These are phyloP conservation scores for Myotis myotis DNA, from an alignment of 2,797 vertebrate species.

Conservation along the genomic window DNA sequence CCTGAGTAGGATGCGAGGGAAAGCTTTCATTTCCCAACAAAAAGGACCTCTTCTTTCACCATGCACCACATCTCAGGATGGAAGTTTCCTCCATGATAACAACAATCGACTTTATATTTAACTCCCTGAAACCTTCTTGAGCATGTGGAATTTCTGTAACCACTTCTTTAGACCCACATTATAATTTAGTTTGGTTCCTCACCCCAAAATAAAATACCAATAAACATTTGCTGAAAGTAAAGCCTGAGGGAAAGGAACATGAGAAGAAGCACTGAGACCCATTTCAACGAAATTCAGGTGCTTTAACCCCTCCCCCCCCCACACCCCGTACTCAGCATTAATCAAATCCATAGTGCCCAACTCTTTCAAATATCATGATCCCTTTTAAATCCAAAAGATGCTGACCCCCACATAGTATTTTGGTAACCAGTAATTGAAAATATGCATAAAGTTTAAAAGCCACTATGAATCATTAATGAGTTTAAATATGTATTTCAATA, in stretches of 20 bases:
- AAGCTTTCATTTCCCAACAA: not conserved
- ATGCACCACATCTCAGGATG: not conserved
- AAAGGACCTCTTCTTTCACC: not conserved
- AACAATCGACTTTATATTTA: not conserved
- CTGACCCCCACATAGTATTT: not conserved
- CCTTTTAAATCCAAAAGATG: constrained; percentile 20
- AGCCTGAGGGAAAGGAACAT: not conserved
- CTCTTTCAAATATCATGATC: not conserved
- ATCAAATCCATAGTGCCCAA: not conserved
- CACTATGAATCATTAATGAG: not conserved
- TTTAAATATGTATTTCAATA: not conserved
- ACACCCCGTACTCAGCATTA: not conserved
- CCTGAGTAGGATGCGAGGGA: not conserved
- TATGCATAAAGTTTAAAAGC: not conserved
- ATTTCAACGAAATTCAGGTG: not conserved
- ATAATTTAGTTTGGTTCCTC: not conserved
- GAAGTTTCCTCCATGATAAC: not conserved
- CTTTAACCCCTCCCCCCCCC: not conserved
- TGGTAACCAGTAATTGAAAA: not conserved
- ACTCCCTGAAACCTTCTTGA: not conserved
- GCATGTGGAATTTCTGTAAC: not conserved
- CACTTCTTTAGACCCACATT: not conserved
- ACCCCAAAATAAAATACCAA: not conserved
- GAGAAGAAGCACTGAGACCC: not conserved
- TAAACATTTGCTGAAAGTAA: not conserved